Evolutionary conservation across 2,797 vertebrate genomes (phyloP).

Genomic region (Ceryle rudis): DNA sequence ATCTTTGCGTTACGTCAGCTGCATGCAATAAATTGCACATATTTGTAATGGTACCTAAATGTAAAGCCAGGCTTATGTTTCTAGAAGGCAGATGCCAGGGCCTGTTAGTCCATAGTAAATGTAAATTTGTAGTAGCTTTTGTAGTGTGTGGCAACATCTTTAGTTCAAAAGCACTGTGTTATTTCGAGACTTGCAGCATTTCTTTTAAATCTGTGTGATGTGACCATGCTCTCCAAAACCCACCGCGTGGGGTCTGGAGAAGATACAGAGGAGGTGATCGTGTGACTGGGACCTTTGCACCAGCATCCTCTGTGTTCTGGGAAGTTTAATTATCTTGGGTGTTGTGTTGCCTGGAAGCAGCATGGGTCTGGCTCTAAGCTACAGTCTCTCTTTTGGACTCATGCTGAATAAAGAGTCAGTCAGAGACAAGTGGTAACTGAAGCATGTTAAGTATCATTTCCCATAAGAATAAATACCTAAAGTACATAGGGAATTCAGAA

Average conservation of each 20-base stretch:
- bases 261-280: background rate
- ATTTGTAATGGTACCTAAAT: background rate
- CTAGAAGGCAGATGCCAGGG: background rate
- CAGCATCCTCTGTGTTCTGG: background rate
- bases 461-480: background rate
- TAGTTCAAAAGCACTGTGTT: background rate
- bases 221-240: background rate
- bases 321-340: background rate
- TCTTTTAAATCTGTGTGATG: background rate
- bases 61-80: background rate
- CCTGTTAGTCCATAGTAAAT: background rate
- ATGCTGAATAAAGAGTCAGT: background rate
- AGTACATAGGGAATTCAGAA: conserved; percentile 1
- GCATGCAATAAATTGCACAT: rapidly evolving
- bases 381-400: background rate
- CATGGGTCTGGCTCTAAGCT: background rate
- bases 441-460: background rate
- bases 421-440: background rate
- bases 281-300: background rate
- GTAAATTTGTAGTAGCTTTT: background rate
- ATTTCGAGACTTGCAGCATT: background rate
- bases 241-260: rapidly evolving
- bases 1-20: background rate
- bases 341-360: background rate
- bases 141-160: background rate